Base-by-base conservation (phyloP, 2,888 invertebrate genomes). In the Didymodactylos carnosus region DNA sequence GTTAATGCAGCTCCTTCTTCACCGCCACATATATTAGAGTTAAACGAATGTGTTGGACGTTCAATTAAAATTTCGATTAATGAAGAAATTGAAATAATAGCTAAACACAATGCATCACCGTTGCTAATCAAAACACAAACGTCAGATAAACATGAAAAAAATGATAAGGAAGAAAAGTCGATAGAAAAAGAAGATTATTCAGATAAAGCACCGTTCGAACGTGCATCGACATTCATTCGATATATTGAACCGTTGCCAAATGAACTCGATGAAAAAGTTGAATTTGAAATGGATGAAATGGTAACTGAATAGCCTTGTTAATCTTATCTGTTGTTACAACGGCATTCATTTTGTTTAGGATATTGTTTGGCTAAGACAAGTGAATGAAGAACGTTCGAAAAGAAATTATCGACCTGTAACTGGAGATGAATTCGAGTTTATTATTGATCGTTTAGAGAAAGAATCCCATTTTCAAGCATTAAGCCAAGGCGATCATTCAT, bases 241-340 rank as follows among this genome's bases (percentile, higher is more conserved):
- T 94, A 92, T 81, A 93, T 94, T 80, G 95, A 95, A 81, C 91
- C 92, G 80, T 91, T 92, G 13, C 88, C 89, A 0, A 94, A 95
- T 82, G 94, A 95, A 81, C 84, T 95, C 39, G 94, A 95, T 81
- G 92, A 93, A 75, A 91, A 87, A 80, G 87, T 89, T 0, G 97
- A 97, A 83, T 98, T 97, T 85, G 97, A 97, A 85, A 90, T 95
- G 78, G 97, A 98, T 82, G 97, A 97, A 82, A 95, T 97, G 82
- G 85, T 85, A 76, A 76, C 75, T 49, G 25, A 39, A 73, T 23
- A 6, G 3, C 23, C 75, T 70, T 16, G 16, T 39, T 27, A 25
- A 19, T 8, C 35, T 16, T 25, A 46, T 3, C 10, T 46, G 7
- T 46, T 14, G n/a, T n/a, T 46, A 7, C 19, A n/a, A 8, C 23